Evolutionary conservation across 2,888 invertebrate genomes (phyloP), one percentile per base, ranked within the genome.

Genomic region (Teleogryllus oceanicus): DNA sequence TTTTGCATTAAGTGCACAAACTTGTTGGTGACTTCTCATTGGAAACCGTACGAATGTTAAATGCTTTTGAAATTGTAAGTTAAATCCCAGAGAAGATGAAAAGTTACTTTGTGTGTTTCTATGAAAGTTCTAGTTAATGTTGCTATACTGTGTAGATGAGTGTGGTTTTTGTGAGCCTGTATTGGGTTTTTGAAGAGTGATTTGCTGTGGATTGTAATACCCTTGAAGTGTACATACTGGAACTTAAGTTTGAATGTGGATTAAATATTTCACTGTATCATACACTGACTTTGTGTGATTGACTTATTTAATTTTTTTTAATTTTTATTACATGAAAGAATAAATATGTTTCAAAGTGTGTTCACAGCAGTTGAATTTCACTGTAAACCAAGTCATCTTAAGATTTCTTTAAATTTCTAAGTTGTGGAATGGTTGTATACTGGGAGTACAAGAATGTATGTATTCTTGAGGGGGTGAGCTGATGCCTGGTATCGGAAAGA

Each of bases 231-330:
- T 62, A 62, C 13, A 62, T 62, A 62, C n/a, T 62, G 62, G n/a
- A 18, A 62, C 62, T 62, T 62, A 37, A 4, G 62, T 62, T 62
- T 62, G 62, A 62, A 62, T 62, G 62, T 62, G 62, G 62, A 62
- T 62, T 62, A 62, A 62, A 62, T 62, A 62, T 62, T 62, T 62
- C 62, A 62, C 62, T 62, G 62, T 62, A 62, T n/a, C 62, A 62
- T 62, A 62, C 62, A 62, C 62, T 18, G 16, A 62, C 62, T 18
- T 18, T 62, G 62, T n/a, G 62, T 62, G 62, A 62, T 62, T 62
- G 62, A 62, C 13, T 62, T 62, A 62, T 62, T 62, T 62, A 18
- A 62, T 62, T 62, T 62, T 62, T 62, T 62, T 62, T 13, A 62
- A 62, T 8, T 62, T 62, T 62, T 62, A 62, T 62, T 62, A 62